Conservation (phyloP, 2,113 vertebrate genomes). For the Nymphicus hollandicus region DNA sequence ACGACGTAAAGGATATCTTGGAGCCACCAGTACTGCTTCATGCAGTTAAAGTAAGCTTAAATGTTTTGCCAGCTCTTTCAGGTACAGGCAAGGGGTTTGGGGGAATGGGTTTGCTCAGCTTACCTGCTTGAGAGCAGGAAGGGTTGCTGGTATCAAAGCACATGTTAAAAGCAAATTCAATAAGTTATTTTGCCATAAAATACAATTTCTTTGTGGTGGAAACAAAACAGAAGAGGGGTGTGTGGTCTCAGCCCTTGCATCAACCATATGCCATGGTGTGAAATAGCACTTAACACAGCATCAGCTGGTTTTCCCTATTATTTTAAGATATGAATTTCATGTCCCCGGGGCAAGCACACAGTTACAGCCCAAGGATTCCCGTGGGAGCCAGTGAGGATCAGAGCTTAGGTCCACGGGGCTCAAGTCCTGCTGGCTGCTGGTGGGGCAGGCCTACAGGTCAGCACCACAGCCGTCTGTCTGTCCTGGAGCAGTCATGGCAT, state of each 20-base stretch:
- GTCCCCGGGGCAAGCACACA: neutral
- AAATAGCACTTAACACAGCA: neutral
- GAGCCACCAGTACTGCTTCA: constrained; percentile 59
- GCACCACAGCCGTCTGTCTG: rapidly evolving
- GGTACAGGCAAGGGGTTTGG: neutral
- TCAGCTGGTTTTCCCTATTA: neutral
- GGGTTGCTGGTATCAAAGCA: neutral
- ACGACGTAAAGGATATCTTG: neutral
- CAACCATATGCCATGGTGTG: neutral
- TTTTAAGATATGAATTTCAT: neutral
- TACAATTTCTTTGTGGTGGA: neutral
- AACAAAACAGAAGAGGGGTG: neutral
- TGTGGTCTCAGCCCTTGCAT: neutral
- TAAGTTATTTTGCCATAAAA: neutral
- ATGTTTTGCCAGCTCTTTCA: neutral
- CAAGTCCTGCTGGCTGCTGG: neutral
- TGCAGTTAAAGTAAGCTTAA: constrained; percentile 68
- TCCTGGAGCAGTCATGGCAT: rapidly evolving
- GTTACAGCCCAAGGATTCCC: neutral
- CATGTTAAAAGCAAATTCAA: neutral
- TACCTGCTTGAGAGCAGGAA: neutral
- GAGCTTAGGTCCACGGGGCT: neutral
- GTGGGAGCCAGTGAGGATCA: neutral
- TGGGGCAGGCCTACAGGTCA: rapidly evolving
- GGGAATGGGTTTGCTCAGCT: neutral